Evolutionary conservation across 2,113 vertebrate species (phyloP), one percentile per base, ranked within the genome.

Genomic region (Gadus macrocephalus): DNA sequence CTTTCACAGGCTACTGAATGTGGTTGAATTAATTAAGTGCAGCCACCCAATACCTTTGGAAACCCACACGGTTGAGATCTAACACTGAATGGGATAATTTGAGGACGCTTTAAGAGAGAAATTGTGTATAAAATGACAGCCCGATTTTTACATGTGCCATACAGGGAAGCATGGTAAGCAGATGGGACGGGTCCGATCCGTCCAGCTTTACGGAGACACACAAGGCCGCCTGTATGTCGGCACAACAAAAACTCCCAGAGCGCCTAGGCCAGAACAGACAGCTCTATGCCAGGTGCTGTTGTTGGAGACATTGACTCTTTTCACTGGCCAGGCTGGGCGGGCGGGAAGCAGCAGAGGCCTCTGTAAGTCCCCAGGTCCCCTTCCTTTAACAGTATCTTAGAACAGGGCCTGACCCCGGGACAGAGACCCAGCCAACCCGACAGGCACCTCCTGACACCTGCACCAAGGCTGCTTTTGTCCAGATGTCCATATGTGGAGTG

Each of bases 381-480:
- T 68, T 25, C 9, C 6, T 65, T 78, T 42, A 85, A 75, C 61
- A 68, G 67, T 27, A 83, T 70, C 69, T 66, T 66, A 71, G 81
- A 81, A 81, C 68, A 74, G 62, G 67, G 28, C 49, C 74, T 77
- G 70, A 83, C 78, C 73, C 75, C 66, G 74, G 73, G 27, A 71
- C 73, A 69, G 53, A 72, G 72, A 65, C 63, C 16, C 69, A 76
- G 81, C 76, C 76, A 76, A 77, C 20, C 62, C 77, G 58, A 80
- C 72, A 63, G 77, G 82, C 86, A 87, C 85, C 82, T 89, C 76
- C 77, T 85, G 83, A 90, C 89, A 90, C 88, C 85, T 90, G 79
- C 56, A 81, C 78, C 72, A 81, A 82, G 77, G 78, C 67, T 42
- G 9, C 76, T 78, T 83, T 89, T 89, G 85, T 86, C 66, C 74